These are phyloP conservation scores for Pangasianodon gigas DNA, from an alignment of 2,113 vertebrate genomes.

Conservation along the genomic window DNA sequence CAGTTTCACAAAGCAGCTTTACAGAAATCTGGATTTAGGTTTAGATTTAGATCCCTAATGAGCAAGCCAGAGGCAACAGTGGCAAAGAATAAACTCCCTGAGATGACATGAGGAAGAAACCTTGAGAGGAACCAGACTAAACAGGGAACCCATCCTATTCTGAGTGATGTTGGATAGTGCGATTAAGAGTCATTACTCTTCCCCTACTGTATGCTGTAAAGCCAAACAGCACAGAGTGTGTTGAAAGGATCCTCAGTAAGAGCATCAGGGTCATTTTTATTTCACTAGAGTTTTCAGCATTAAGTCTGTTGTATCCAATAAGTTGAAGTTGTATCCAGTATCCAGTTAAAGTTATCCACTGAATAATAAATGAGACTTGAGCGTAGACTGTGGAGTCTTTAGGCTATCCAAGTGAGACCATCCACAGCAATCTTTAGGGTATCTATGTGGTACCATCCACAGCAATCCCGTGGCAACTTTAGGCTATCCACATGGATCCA, in stretches of 20 bases:
- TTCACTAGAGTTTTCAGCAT: neutral
- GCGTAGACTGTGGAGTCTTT: neutral
- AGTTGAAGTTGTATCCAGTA: no score
- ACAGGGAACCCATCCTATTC: neutral
- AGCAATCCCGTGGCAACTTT: neutral
- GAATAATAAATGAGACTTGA: neutral
- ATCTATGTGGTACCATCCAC: neutral
- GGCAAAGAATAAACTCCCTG: neutral
- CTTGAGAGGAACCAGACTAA: neutral
- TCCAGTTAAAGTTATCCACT: neutral
- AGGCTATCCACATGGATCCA: neutral
- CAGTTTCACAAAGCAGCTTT: neutral
- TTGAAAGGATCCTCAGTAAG: neutral
- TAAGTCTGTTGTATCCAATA: neutral
- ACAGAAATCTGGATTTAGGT: neutral
- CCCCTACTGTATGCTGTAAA: neutral
- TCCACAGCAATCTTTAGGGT: neutral
- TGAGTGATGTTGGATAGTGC: neutral
- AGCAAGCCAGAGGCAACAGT: neutral
- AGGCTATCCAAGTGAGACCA: neutral
- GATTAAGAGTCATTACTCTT: neutral
- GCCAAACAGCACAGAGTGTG: neutral
- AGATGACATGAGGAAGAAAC: neutral
- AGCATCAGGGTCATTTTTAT: neutral
- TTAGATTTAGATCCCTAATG: neutral